phyloP scores from a whole-genome alignment of 2,113 vertebrate genomes.

The Dromiciops gliroides region DNA sequence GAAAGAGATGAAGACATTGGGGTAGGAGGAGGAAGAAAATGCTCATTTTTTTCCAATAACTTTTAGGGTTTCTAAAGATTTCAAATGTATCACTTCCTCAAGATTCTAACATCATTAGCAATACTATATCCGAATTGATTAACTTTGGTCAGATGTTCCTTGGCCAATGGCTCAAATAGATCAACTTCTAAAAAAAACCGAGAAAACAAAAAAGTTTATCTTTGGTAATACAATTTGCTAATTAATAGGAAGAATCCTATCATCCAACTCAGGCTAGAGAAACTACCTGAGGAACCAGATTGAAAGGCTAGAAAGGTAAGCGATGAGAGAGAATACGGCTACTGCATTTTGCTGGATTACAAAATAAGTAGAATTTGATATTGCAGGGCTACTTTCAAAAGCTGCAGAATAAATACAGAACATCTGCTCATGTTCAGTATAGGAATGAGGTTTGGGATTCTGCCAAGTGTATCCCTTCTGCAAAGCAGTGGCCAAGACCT shows the following conservation, averaged over 20 bases:
- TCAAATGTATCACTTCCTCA: not conserved
- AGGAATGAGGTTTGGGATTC: not conserved
- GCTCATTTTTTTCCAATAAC: not conserved
- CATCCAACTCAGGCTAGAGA: not conserved
- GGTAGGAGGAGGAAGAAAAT: not conserved
- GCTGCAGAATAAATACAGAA: not conserved
- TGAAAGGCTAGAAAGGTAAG: not conserved
- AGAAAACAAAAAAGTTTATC: not conserved
- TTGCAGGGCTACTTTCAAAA: not conserved
- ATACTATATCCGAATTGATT: not conserved
- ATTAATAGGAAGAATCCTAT: not conserved
- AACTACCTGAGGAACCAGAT: not conserved
- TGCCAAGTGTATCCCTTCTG: not conserved
- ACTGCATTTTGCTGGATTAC: not conserved
- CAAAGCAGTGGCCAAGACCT: not conserved
- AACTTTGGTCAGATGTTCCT: not conserved
- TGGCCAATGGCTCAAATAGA: not conserved
- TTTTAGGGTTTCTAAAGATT: not conserved
- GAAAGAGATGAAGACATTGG: not conserved
- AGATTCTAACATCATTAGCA: not conserved
- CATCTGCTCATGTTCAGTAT: not conserved
- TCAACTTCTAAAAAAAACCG: not conserved
- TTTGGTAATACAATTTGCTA: not conserved
- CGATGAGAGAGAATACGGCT: not conserved
- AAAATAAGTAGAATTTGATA: not conserved